Evolutionary conservation across 2,797 vertebrate genomes (phyloP).

Genomic region (Helarctos malayanus): DNA sequence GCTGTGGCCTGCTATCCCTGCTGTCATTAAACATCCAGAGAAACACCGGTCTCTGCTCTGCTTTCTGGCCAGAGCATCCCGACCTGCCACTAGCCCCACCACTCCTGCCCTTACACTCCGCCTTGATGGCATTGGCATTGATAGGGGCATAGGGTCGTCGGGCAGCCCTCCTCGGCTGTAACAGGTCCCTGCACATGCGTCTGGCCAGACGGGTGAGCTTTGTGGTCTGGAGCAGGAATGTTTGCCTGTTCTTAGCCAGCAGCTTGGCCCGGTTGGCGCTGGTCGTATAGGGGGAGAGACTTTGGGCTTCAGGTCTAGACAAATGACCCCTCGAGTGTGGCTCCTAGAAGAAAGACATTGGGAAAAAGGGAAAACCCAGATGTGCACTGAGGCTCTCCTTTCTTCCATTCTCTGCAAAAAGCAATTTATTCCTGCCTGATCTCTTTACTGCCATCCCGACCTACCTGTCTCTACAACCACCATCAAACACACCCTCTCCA

Average conservation of each 20-base stretch:
- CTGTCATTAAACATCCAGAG: neutral
- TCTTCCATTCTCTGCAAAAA: neutral
- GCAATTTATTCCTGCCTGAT: neutral
- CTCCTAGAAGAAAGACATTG: slow-evolving; percentile 86
- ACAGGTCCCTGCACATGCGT: slow-evolving; percentile 95
- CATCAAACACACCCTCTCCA: neutral
- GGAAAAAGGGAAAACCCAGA: neutral
- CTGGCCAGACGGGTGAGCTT: slow-evolving; percentile 96
- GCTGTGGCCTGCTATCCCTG: neutral
- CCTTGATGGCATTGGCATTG: slow-evolving; percentile 97
- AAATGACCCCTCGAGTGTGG: slow-evolving; percentile 92
- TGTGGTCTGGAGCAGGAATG: slow-evolving; percentile 97
- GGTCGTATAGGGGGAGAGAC: slow-evolving; percentile 95
- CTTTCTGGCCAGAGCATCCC: neutral
- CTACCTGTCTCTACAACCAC: neutral
- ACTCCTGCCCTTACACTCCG: slow-evolving; percentile 92
- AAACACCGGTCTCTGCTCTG: neutral
- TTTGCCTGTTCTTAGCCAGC: slow-evolving; percentile 97
- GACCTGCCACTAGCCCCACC: neutral
- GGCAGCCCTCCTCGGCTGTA: slow-evolving; percentile 95
- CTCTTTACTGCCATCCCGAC: neutral
- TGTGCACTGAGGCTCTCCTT: neutral
- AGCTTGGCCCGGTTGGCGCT: slow-evolving; percentile 96
- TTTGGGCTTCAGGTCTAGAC: slow-evolving; percentile 95
- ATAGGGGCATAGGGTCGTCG: slow-evolving; percentile 96